Conservation (phyloP, 2,888 invertebrate genomes). For the Hypolimnas misippus region DNA sequence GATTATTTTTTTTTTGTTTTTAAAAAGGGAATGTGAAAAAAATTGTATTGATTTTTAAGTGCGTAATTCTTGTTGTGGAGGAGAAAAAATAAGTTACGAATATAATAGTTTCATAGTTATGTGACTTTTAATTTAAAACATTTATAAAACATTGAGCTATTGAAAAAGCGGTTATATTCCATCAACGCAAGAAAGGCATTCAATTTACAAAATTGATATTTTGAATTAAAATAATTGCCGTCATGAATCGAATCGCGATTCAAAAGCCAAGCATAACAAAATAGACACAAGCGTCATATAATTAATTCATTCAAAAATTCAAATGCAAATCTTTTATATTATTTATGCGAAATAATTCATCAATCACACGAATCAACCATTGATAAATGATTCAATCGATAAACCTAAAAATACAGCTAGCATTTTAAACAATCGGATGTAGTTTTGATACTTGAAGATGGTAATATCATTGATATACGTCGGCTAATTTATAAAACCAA, state of each 20-base stretch:
- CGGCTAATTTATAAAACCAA: background rate
- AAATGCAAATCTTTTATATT: conserved; percentile 29
- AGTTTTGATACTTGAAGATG: conserved; percentile 21
- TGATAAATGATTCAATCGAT: conserved; percentile 37
- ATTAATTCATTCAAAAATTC: conserved; percentile 33
- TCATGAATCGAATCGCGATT: conserved; percentile 5
- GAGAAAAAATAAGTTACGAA: too few relatives aligned
- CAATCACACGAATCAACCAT: conserved; percentile 28
- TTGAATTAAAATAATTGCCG: conserved; percentile 17
- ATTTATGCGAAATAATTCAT: conserved; percentile 35
- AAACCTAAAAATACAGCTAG: conserved; percentile 29
- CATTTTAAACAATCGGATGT: conserved; percentile 25
- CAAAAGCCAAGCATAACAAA: conserved; percentile 26
- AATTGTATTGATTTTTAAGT: too few relatives aligned
- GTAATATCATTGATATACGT: conserved; percentile 11
- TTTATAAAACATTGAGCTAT: too few relatives aligned
- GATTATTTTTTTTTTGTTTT: too few relatives aligned
- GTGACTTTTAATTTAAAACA: too few relatives aligned
- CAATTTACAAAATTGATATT: conserved; percentile 16
- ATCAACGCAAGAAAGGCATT: conserved; percentile 1
- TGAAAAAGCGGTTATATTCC: conserved; percentile 5
- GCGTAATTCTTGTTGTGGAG: too few relatives aligned
- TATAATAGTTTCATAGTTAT: too few relatives aligned
- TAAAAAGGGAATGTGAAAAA: too few relatives aligned
- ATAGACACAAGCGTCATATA: conserved; percentile 14